Base-by-base conservation (phyloP, 2,113 vertebrate genomes). In the Eubucco bourcierii region DNA sequence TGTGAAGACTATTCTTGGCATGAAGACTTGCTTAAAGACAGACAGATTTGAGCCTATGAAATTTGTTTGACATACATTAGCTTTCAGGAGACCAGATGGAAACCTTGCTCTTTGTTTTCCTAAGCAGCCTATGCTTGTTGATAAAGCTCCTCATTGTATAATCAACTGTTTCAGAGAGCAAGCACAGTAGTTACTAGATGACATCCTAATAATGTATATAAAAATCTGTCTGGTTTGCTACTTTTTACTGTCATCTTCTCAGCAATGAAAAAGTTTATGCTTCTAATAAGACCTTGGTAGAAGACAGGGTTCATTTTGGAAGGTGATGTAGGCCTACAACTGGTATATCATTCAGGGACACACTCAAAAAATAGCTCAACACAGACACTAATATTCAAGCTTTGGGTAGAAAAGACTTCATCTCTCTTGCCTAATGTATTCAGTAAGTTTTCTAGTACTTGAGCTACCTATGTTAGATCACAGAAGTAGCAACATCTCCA, bases 41-140 rank as follows among this genome's bases (percentile, higher is more conserved):
- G 19, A 0, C 20, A 37, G 15, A 53, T 68, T 66, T 93, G 50
- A 63, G 68, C 18, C 55, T 41, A 12, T 46, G 50, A 84, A 82
- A 47, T 87, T 50, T 84, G 11, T 73, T n/a, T 3, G 0, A n/a
- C 24, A 28, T 6, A 47, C 1, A 47, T 37, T 53, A 84, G 10
- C 44, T 81, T 88, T 61, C 44, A 79, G 12, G 18, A 73, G 23
- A 12, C 15, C 72, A n/a, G 14, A 12, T 44, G 11, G 44, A 88
- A 92, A 44, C 7, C 3, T 25, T 7, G 6, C 8, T 39, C 58
- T 93, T 87, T 1, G n/a, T 78, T 88, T 83, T 86, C 37, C 31
- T 33, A 50, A 72, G 28, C 1, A 5, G 1, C 0, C 0, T 39
- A 13, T 31, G 11, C 5, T 67, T 71, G 4, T 87, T 56, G 44